Base-by-base conservation (phyloP, 2,888 invertebrate species). In the Chironomus riparius region DNA sequence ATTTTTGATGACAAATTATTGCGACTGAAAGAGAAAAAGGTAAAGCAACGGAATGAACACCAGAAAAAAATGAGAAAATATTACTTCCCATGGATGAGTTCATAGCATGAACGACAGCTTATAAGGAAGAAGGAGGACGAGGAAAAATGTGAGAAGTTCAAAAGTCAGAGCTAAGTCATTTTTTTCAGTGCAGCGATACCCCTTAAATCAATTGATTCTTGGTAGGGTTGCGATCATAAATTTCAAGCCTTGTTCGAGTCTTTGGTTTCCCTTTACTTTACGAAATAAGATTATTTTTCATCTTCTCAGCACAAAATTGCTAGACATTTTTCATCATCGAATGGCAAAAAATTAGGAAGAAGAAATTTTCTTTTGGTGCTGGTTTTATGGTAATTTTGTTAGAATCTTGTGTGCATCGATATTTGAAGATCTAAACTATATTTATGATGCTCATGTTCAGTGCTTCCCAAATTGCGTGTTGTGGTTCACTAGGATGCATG, bases 1-100 rank as follows among this genome's bases (percentile, higher is more conserved):
- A 38, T 72, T 72, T 72, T 62, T 50, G 62, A 72, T 61, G 72
- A 72, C 72, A 72, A 72, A 72, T 72, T 70, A 70, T 56, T 21
- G 50, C 18, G 56, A 56, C 15, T 50, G 50, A 50, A 15, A 15
- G 50, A 4, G n/a, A 24, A 12, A 70, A 70, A 50, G 50, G 48
- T 70, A 15, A 56, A 38, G 38, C 10, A 38, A 38, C n/a, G 10
- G 28, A 28, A 28, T 28, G 28, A 28, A 28, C 38, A 38, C 10
- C 38, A 38, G 4, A 3, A 15, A 70, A 28, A 70, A 70, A 48
- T 56, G 22, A 22, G 70, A n/a, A 70, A 50, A 70, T 70, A 70
- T 70, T 70, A 50, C 15, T 24, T 24, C 24, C 22, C 3, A 71
- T 24, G 5, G 12, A 56, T 15, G 56, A 56, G 15, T 50, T n/a